Base-by-base conservation (phyloP, 1,140 invertebrate species). In the Aradophagus sp. region DNA sequence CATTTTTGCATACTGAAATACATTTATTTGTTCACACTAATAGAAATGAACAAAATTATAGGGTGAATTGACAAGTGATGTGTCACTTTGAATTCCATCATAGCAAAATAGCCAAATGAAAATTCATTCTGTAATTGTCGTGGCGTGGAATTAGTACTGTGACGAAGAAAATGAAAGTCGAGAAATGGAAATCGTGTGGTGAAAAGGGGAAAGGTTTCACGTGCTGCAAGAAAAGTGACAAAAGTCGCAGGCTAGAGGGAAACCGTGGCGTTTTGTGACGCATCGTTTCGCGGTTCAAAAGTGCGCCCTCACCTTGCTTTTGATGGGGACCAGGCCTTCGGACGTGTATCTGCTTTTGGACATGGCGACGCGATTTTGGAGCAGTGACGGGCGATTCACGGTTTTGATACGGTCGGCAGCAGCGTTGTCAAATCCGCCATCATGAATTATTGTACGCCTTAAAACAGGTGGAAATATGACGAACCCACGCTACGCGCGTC, bases 261-360 rank as follows among this genome's bases (percentile, higher is more conserved):
- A n/a, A n/a, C n/a, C 11, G 34, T 12, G 27, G 20, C 12, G 6
- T 16, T 50, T 26, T 26, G 1, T 12, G 45, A 1, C 6, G n/a
- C n/a, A n/a, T n/a, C n/a, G n/a, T n/a, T n/a, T n/a, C n/a, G n/a
- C n/a, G n/a, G n/a, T n/a, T n/a, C n/a, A 16, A 29, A 3, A 11
- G 5, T 11, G 14, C 5, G 27, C 76, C 77, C 82, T 87, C 84
- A 91, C 90, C 87, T 91, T 92, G 84, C 90, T 91, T 83, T 91
- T 92, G 48, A 91, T 89, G 85, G 90, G 89, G 66, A 91, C 88
- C 81, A 88, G 87, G 80, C 86, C 87, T 77, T 87, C 89, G 82
- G 90, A 88, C 76, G 87, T 83, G 70, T 89, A 88, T 86, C 90
- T 91, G 74, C 88, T 91, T 78, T 91, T 91, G 66, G 90, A 91